Conservation (phyloP, 2,113 vertebrate species). For the Corythornis madagascariensis region DNA sequence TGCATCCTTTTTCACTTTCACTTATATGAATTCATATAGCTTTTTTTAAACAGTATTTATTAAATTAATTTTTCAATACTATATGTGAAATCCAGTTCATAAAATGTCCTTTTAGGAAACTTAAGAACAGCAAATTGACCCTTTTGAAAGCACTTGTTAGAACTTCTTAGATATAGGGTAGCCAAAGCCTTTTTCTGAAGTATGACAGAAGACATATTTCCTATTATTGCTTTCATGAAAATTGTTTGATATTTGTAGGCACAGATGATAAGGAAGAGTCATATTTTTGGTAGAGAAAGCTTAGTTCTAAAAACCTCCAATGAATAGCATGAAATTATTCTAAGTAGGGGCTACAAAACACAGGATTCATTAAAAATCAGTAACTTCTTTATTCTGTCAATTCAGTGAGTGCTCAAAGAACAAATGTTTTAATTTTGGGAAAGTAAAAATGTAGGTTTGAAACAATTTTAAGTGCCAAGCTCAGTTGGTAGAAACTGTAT, state of each 20-base stretch:
- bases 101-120: background rate
- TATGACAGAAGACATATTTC: background rate
- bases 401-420: background rate
- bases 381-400: background rate
- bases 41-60: background rate
- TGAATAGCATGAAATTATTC: background rate
- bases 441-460: background rate
- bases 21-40: accelerated
- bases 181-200: background rate
- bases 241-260: background rate
- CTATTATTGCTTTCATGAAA: background rate
- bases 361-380: background rate
- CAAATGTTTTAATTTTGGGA: background rate
- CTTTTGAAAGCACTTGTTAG: background rate
- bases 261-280: background rate
- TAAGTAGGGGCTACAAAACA: background rate
- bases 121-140: background rate
- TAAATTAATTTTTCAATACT: background rate
- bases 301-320: background rate
- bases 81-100: background rate
- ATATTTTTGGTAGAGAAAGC: background rate
- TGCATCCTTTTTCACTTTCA: background rate
- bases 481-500: background rate
- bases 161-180: background rate
- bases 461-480: background rate